Evolutionary conservation across 2,888 invertebrate species (phyloP).

Genomic region (Diarsia brunnea): DNA sequence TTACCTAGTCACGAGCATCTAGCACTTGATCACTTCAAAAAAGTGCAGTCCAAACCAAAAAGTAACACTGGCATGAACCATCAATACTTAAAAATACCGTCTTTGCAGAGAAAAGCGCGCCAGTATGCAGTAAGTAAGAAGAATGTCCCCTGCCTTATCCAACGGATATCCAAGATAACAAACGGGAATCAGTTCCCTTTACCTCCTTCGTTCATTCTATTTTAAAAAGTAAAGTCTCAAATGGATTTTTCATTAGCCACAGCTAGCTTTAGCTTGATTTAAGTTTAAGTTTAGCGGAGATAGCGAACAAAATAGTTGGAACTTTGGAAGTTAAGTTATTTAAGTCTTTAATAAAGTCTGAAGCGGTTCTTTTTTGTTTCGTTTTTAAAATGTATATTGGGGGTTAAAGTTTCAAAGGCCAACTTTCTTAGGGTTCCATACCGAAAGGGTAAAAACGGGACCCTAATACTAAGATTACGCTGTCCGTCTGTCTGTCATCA

Average conservation of each 20-base stretch:
- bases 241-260: slow-evolving; percentile 60
- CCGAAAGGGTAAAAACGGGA: no score
- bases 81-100: slow-evolving; percentile 27
- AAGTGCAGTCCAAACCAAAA: slow-evolving; percentile 16
- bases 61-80: slow-evolving; percentile 5
- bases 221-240: slow-evolving; percentile 50
- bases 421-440: no score
- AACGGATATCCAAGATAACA: slow-evolving; percentile 52
- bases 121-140: slow-evolving; percentile 33
- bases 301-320: slow-evolving; percentile 39
- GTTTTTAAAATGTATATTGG: not conserved
- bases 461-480: no score
- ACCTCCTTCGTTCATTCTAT: slow-evolving; percentile 19
- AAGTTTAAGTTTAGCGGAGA: slow-evolving; percentile 55
- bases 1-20: no score
- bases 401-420: no score
- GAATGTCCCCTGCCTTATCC: slow-evolving; percentile 33
- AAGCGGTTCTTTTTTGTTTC: not conserved
- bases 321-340: slow-evolving; percentile 43
- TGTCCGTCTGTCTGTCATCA: no score
- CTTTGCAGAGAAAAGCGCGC: slow-evolving; percentile 5
- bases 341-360: slow-evolving; percentile 39
- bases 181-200: slow-evolving; percentile 42
- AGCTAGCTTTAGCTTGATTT: slow-evolving; percentile 34
- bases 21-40: no score